Evolutionary conservation across 2,888 invertebrate species (phyloP).

Genomic region (Lithophane ornitopus): DNA sequence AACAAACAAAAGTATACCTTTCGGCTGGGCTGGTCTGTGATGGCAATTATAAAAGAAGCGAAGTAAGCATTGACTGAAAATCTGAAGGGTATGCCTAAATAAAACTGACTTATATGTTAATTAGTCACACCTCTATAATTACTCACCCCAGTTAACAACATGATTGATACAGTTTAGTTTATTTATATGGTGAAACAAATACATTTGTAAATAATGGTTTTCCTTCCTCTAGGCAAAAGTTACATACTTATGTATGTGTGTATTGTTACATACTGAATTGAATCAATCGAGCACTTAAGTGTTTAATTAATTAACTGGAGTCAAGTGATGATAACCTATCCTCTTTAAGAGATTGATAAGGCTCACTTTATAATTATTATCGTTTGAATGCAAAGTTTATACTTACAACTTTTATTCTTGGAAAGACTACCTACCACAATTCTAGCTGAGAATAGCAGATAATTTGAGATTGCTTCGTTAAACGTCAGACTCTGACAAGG

Average conservation of each 20-base stretch:
- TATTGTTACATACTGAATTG: constrained; percentile 12
- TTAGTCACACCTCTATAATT: constrained; percentile 11
- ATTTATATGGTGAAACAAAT: constrained; percentile 17
- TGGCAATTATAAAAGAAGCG: neutral
- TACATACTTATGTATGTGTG: constrained; percentile 15
- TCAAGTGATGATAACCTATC: constrained; percentile 56
- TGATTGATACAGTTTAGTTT: constrained; percentile 9
- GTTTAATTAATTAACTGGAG: constrained; percentile 47
- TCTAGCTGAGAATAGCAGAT: constrained; percentile 19
- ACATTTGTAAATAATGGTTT: constrained; percentile 26
- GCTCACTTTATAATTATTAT: constrained; percentile 27
- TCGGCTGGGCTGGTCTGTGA: neutral
- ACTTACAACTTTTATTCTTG: constrained; percentile 3
- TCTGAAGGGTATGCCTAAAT: neutral
- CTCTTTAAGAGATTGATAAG: constrained; percentile 50
- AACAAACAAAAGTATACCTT: too few relatives aligned
- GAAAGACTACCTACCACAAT: neutral
- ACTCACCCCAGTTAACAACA: constrained; percentile 14
- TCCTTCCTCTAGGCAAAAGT: constrained; percentile 52
- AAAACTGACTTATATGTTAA: neutral
- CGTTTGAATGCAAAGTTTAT: constrained; percentile 15
- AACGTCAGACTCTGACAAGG: constrained; percentile 22
- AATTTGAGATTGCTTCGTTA: constrained; percentile 11
- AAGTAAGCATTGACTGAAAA: neutral
- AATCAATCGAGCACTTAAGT: constrained; percentile 35